Evolutionary conservation across 2,113 vertebrate species (phyloP).

Genomic region (Seriola quinqueradiata): DNA sequence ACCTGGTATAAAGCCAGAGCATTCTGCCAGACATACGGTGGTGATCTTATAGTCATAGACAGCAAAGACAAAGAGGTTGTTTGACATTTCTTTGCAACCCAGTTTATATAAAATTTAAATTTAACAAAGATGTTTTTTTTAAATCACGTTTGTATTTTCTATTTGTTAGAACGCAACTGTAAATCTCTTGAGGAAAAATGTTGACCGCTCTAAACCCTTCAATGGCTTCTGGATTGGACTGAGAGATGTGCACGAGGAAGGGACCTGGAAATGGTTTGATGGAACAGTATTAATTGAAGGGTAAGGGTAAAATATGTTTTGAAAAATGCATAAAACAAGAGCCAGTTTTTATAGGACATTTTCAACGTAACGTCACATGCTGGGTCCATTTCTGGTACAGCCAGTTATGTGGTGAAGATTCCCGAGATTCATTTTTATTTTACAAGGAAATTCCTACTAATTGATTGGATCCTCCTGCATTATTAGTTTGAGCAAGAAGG

Average conservation of each 20-base stretch:
- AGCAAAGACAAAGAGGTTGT: constrained; percentile 61
- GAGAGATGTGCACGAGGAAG: constrained; percentile 39
- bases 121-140: background rate
- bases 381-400: no score
- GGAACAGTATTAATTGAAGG: constrained; percentile 45
- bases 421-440: no score
- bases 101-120: background rate
- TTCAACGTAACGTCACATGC: no score
- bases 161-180: constrained; percentile 59
- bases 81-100: background rate
- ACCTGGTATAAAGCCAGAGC: constrained; percentile 56
- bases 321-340: background rate
- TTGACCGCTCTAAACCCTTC: fast-evolving
- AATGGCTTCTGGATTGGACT: constrained; percentile 73
- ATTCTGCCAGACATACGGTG: constrained; percentile 60
- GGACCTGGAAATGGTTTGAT: constrained; percentile 73
- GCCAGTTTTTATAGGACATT: no score
- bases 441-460: no score
- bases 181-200: background rate
- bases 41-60: constrained; percentile 64
- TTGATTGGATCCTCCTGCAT: no score
- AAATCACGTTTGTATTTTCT: background rate
- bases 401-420: no score
- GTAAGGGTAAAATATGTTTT: constrained; percentile 11
- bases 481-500: no score